Percentiles rank a stretch among this genome's conserved stretches.
These are phyloP conservation scores for Paradoxurus hermaphroditus DNA, from an alignment of 2,113 vertebrate genomes.

Conservation along the genomic window DNA sequence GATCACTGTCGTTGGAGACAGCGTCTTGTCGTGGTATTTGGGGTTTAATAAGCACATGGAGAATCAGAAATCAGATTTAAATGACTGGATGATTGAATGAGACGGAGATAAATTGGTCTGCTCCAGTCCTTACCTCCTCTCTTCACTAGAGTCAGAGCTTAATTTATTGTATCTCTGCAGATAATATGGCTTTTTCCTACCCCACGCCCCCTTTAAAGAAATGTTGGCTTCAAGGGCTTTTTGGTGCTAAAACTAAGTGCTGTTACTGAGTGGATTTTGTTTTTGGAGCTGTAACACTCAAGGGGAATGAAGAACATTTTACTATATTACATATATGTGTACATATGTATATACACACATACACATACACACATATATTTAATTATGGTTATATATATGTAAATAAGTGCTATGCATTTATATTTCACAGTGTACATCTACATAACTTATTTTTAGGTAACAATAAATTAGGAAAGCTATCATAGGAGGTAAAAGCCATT, in stretches of 20 bases:
- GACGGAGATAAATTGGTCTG: conserved; percentile 59
- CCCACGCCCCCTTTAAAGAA: background rate
- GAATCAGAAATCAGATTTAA: conserved; percentile 66
- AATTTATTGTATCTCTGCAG: background rate
- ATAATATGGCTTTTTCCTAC: background rate
- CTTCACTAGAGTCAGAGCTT: conserved; percentile 53
- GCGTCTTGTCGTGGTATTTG: conserved; percentile 57
- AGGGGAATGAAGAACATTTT: background rate
- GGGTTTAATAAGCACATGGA: conserved; percentile 65
- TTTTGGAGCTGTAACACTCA: background rate
- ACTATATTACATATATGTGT: background rate
- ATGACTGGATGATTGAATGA: conserved; percentile 56
- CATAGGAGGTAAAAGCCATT: background rate
- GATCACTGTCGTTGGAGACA: conserved; percentile 45
- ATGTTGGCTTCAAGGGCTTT: conserved; percentile 41
- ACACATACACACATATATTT: too few relatives aligned
- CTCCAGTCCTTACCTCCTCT: conserved; percentile 35
- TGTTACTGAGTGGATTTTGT: background rate
- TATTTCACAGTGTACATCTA: background rate
- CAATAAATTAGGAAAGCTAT: background rate
- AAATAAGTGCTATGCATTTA: background rate
- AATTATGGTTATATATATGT: background rate
- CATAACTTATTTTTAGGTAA: background rate
- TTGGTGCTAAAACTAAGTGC: background rate
- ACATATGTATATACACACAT: too few relatives aligned